Evolutionary conservation across 2,888 invertebrate species (phyloP).

Genomic region (Emmelina monodactyla): DNA sequence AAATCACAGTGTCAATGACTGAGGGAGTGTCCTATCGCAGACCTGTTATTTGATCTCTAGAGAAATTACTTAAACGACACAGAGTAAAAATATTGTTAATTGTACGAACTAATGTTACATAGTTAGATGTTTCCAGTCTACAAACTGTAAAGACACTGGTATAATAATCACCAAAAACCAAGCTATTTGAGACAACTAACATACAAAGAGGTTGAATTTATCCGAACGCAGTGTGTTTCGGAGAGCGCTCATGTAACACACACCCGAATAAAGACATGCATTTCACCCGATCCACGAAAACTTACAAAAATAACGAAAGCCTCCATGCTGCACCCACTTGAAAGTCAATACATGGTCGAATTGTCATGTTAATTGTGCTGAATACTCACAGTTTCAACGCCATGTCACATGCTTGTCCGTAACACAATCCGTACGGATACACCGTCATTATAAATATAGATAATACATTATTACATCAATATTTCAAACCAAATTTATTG

Average conservation of each 20-base stretch:
- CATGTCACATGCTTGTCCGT: constrained; percentile 54
- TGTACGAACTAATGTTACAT: not conserved
- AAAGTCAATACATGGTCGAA: not conserved
- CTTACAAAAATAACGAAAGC: constrained; percentile 25
- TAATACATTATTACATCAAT: constrained; percentile 29
- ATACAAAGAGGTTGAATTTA: constrained; percentile 27
- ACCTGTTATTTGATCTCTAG: not conserved
- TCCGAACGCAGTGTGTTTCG: constrained; percentile 47
- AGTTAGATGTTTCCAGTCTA: not conserved
- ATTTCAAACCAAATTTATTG: constrained; percentile 27
- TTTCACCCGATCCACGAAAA: constrained; percentile 3
- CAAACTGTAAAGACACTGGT: not conserved
- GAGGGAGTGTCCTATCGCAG: not conserved
- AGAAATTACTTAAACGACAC: not conserved
- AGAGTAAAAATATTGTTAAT: not conserved
- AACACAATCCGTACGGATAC: constrained; percentile 53
- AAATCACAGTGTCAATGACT: not conserved
- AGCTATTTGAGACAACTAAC: constrained; percentile 27
- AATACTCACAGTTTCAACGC: constrained; percentile 34
- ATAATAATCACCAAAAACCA: constrained; percentile 20
- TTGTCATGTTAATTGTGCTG: constrained; percentile 20
- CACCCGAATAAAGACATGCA: constrained; percentile 17
- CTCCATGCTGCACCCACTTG: constrained; percentile 30
- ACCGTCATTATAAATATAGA: constrained; percentile 18
- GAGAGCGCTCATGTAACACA: constrained; percentile 31